These are phyloP conservation scores for Otolemur garnettii DNA, from an alignment of 2,113 vertebrate genomes.

Conservation along the genomic window DNA sequence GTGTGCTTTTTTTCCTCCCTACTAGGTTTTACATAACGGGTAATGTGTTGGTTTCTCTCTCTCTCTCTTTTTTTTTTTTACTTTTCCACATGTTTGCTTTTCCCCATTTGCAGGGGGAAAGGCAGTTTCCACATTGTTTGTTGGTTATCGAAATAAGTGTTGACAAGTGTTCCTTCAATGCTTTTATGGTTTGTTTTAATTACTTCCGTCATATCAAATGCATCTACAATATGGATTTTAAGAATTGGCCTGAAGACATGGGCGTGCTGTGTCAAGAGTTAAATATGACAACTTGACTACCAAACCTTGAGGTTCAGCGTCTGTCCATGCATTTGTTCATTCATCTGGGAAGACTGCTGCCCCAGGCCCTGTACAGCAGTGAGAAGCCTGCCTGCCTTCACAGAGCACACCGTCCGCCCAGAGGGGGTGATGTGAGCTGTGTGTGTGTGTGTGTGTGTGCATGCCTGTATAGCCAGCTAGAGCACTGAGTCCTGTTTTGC, in stretches of 20 bases:
- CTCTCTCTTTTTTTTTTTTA: neutral
- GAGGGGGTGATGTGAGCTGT: neutral
- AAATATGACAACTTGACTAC: neutral
- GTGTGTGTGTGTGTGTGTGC: neutral
- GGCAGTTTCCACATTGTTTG: constrained; percentile 65
- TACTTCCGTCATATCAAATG: constrained; percentile 61
- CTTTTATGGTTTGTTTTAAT: constrained; percentile 40
- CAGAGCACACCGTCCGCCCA: neutral
- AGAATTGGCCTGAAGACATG: constrained; percentile 4
- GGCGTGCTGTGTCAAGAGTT: neutral
- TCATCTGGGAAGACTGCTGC: neutral
- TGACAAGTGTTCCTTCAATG: constrained; percentile 42
- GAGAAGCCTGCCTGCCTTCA: neutral
- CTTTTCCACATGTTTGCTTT: neutral
- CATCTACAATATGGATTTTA: constrained; percentile 54
- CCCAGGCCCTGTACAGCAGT: neutral
- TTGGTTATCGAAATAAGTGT: constrained; percentile 24
- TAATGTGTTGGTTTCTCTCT: too few relatives aligned
- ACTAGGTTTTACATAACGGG: neutral
- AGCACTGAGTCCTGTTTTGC: constrained; percentile 14
- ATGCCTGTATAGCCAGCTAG: neutral
- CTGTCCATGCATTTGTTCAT: constrained; percentile 3
- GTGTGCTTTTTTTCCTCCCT: neutral
- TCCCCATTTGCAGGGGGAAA: neutral
- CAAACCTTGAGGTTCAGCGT: neutral